These are phyloP conservation scores for Griposia aprilina DNA, from an alignment of 2,888 invertebrate species.

Conservation along the genomic window DNA sequence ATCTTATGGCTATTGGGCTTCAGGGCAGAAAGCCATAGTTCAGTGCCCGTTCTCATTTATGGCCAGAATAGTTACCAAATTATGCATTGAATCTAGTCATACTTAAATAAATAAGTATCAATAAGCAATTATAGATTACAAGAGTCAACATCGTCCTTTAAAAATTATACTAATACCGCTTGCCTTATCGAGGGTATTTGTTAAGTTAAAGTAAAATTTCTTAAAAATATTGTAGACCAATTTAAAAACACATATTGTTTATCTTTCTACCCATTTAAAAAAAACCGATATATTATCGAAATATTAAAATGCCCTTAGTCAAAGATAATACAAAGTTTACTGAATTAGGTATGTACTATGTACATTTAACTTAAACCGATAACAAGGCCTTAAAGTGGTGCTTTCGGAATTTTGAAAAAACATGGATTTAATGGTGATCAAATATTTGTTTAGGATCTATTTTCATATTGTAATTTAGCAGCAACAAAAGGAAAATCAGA, in stretches of 20 bases:
- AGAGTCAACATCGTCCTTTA: background rate
- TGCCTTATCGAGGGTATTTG: constrained; percentile 16
- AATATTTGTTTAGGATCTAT: constrained; percentile 54
- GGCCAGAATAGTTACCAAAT: background rate
- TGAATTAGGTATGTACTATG: background rate
- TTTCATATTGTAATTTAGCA: constrained; percentile 21
- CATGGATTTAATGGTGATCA: constrained; percentile 16
- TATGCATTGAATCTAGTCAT: background rate
- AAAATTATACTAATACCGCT: background rate
- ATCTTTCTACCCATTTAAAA: constrained; percentile 17
- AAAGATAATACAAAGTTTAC: constrained; percentile 44
- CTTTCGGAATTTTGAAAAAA: constrained; percentile 18
- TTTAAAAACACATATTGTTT: constrained; percentile 23
- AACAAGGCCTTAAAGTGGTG: constrained; percentile 24
- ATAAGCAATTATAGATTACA: background rate
- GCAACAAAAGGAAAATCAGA: constrained; percentile 28
- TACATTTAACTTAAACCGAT: constrained; percentile 39
- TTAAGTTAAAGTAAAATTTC: constrained; percentile 11
- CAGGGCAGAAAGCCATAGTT: too few species aligned
- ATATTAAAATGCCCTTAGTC: constrained; percentile 14
- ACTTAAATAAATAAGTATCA: background rate
- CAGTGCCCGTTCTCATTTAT: background rate
- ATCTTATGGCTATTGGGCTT: too few species aligned
- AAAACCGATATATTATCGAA: constrained; percentile 33
- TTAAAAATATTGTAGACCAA: constrained; percentile 21